Base-by-base conservation (phyloP, 2,113 vertebrate genomes). In the Cepphus grylle region DNA sequence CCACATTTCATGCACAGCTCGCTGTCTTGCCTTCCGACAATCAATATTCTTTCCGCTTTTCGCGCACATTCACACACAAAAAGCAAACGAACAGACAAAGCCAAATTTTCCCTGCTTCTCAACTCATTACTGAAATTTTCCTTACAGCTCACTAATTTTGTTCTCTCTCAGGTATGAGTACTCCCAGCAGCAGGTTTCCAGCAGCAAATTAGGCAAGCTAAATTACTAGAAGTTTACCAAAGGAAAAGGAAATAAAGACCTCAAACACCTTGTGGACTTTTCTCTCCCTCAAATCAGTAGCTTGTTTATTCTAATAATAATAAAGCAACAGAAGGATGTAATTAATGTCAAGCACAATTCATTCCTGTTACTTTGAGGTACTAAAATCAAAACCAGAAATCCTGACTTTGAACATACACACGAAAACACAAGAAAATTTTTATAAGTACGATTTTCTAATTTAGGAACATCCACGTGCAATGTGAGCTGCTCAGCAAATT, bases 281-380 rank as follows among this genome's bases (percentile, higher is more conserved):
- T 69, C 83, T 86, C 36, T 81, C 65, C 80, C 81, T 89, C 83
- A 87, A 96, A 96, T 94, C 88, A 89, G 96, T 95, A 94, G 92
- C 88, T 89, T 94, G 95, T 94, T 97, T 96, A 94, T 89, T 93
- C 90, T 96, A 96, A 95, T 96, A 97, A 96, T 89, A 97, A 96
- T 91, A 97, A 95, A 96, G 86, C 81, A 96, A 88, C 91, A 96
- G 73, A 94, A 94, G 93, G 95, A 95, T 92, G 96, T 79, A 96
- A 95, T 95, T 97, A 96, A 94, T 76, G 92, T 96, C 95, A 95
- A 95, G 86, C 77, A 94, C 91, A 93, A 94, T 96, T 91, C 86
- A 88, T 84, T 92, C 83, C 88, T 89, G 86, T 71, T 93, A 87
- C 83, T 96, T 91, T 94, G 88, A 95, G 91, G 94, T 89, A 81